A percentile compares a stretch with the other conserved stretches of the same genome.
Evolutionary conservation across 2,113 vertebrate species (phyloP).

Genomic region (Nicator chloris): DNA sequence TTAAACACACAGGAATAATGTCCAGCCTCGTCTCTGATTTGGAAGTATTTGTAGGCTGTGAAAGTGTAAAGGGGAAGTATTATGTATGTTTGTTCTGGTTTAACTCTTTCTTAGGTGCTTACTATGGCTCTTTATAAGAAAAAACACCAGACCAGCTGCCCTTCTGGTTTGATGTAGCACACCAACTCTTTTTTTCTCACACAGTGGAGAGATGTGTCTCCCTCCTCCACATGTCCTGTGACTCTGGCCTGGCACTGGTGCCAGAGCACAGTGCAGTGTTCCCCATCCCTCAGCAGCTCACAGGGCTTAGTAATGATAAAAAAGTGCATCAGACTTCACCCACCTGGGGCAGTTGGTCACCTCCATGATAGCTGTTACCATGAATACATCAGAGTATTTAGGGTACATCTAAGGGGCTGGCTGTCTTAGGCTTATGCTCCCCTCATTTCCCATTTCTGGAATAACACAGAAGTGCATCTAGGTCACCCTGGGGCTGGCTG

Average conservation of each 20-base stretch:
- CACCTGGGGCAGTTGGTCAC: not conserved
- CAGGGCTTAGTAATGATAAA: not conserved
- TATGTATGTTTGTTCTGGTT: not conserved
- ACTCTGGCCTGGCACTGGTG: not conserved
- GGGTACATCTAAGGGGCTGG: not conserved
- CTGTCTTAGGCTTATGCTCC: not conserved
- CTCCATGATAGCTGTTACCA: no score
- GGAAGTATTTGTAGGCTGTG: not conserved
- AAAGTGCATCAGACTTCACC: not conserved
- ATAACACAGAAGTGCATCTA: not conserved
- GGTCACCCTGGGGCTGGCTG: not conserved
- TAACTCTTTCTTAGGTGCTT: not conserved
- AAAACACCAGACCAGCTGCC: not conserved
- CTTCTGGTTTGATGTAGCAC: not conserved
- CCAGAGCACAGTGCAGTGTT: not conserved
- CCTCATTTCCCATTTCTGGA: not conserved
- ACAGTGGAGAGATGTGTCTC: not conserved
- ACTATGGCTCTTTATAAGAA: not conserved
- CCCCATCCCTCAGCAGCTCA: not conserved
- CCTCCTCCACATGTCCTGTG: fast-evolving
- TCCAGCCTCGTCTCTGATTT: not conserved
- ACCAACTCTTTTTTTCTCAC: not conserved
- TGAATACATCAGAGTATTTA: not conserved
- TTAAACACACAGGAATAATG: not conserved
- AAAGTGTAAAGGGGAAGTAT: not conserved